phyloP scores from a whole-genome alignment of 2,797 vertebrate genomes.

The Gadopsis bispinosus region DNA sequence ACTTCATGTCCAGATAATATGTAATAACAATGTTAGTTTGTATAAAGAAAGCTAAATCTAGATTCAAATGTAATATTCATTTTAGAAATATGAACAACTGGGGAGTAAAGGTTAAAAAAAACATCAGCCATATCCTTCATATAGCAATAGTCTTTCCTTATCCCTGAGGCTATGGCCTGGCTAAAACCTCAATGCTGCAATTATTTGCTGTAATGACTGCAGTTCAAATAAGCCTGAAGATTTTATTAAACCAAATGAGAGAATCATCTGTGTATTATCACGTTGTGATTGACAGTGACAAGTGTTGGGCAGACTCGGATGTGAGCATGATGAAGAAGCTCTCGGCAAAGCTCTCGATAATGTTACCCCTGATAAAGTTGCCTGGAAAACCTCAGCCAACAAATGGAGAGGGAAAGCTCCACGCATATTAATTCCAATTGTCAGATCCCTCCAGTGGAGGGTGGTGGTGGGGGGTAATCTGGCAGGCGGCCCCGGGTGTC shows the following conservation, averaged over 20 bases:
- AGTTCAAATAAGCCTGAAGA: slow-evolving; percentile 98
- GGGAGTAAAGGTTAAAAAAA: slow-evolving; percentile 90
- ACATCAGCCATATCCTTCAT: slow-evolving; percentile 89
- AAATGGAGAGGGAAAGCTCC: slow-evolving; percentile 88
- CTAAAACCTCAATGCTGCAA: slow-evolving; percentile 95
- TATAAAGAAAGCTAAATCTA: slow-evolving; percentile 93
- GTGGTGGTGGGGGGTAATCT: slow-evolving; percentile 76
- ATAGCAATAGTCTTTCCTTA: slow-evolving; percentile 94
- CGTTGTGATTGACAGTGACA: slow-evolving; percentile 99
- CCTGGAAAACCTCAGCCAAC: slow-evolving; percentile 90
- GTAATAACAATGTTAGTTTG: slow-evolving; percentile 99
- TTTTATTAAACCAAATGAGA: slow-evolving; percentile 99
- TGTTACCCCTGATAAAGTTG: slow-evolving; percentile 98
- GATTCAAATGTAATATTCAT: slow-evolving; percentile 99
- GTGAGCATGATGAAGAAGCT: slow-evolving; percentile 96
- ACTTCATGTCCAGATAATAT: slow-evolving; percentile 96
- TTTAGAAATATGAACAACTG: slow-evolving; percentile 96
- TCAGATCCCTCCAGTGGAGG: slow-evolving; percentile 80
- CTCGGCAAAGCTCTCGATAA: slow-evolving; percentile 96
- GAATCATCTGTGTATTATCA: slow-evolving; percentile 99
- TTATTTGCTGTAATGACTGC: slow-evolving; percentile 99
- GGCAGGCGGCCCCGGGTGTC: slow-evolving; percentile 73
- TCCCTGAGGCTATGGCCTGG: slow-evolving; percentile 95
- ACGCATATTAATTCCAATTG: slow-evolving; percentile 95
- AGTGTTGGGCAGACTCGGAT: slow-evolving; percentile 92